Base-by-base conservation (phyloP, 2,797 vertebrate species). In the Phoebastria nigripes region DNA sequence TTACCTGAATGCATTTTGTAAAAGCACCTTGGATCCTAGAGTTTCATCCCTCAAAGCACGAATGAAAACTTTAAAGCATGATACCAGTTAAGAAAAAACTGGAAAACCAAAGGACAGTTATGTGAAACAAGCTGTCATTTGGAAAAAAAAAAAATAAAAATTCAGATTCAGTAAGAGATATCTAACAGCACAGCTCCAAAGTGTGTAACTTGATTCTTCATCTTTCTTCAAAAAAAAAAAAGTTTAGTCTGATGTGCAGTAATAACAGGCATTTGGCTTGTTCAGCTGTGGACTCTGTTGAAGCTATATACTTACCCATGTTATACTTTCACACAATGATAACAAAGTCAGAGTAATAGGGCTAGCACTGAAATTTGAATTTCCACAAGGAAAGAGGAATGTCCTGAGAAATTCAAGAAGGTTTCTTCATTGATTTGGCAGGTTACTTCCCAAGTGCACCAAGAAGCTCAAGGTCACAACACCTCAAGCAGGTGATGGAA, bases 201-300 rank as follows among this genome's bases (percentile, higher is more conserved):
- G 69, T n/a, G 29, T 59, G 94, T 97, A 98, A 97, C 71, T 71
- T 66, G 94, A 98, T 67, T 93, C 96, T 83, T 91, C 67, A 87
- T 90, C 92, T 93, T 90, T 88, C 44, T 92, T 93, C 92, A 20
- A 63, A 96, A 92, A 91, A 69, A 71, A 44, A 95, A 31, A 22
- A 76, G 92, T 97, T 98, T 95, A 97, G 94, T 97, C 95, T 97
- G 94, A 94, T 97, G 93, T 89, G 76, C 92, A 92, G 93, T 94
- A 95, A 97, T 97, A 97, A 97, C 82, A 97, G 87, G 80, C 84
- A 79, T 61, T 87, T 89, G 86, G 88, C 91, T 97, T 96, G 84
- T 94, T 97, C 92, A 67, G 90, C 97, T 97, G 97, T 61, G 86
- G 61, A 73, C 52, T 94, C 65, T 88, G 39, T 82, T 93, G 91